Conservation (phyloP, 2,113 vertebrate genomes). For the Leiothrix lutea region DNA sequence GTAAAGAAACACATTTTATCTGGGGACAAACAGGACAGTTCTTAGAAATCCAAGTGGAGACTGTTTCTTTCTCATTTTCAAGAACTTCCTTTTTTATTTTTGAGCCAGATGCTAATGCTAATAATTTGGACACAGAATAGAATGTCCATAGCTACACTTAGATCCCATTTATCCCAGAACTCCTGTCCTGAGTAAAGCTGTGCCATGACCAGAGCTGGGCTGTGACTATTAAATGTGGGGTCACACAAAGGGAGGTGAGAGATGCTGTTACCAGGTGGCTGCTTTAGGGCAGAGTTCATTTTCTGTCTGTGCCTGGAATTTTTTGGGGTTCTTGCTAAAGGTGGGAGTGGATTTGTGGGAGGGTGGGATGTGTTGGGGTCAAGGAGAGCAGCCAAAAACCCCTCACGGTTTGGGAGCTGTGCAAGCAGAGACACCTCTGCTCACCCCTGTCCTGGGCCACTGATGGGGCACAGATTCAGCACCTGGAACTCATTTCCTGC, state of each 20-base stretch:
- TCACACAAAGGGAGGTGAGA: neutral
- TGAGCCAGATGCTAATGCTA: neutral
- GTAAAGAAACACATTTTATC: neutral
- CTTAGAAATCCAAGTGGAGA: neutral
- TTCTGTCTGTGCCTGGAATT: neutral
- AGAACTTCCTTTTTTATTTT: neutral
- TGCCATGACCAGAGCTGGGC: neutral
- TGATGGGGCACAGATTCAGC: neutral
- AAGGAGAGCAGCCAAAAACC: fast-evolving
- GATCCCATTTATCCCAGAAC: neutral
- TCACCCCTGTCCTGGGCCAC: neutral
- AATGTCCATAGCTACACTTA: neutral
- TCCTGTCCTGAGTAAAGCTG: neutral
- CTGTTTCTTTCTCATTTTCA: neutral
- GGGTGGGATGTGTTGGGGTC: neutral
- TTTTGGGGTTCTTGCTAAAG: neutral
- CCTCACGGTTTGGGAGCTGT: neutral
- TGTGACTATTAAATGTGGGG: neutral
- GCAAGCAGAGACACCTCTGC: neutral
- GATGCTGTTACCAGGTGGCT: neutral
- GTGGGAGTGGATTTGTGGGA: neutral
- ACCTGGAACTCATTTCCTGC: fast-evolving
- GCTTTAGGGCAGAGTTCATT: neutral
- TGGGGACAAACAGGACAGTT: neutral
- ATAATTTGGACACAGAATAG: neutral